These are phyloP conservation scores for Eurytoma adleriae DNA, from an alignment of 2,888 invertebrate genomes.

Conservation along the genomic window DNA sequence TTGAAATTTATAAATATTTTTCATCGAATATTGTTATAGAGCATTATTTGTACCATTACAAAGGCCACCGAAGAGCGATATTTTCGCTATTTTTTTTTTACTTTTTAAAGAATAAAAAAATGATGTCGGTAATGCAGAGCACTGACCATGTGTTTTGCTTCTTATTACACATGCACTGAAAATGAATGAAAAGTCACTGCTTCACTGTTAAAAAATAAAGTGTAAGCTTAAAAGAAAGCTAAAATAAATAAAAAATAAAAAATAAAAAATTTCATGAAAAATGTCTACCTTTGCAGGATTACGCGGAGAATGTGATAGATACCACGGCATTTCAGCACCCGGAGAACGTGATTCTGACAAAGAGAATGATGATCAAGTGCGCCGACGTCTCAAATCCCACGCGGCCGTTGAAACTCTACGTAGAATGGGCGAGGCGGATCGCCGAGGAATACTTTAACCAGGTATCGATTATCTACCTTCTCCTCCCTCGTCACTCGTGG, in stretches of 20 bases:
- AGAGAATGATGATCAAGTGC: slow-evolving; percentile 98
- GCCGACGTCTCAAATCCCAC: slow-evolving; percentile 99
- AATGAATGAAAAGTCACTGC: too few species aligned
- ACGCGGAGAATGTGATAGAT: slow-evolving; percentile 20
- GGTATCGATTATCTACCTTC: slow-evolving; percentile 72
- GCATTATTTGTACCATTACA: too few species aligned
- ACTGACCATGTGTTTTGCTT: too few species aligned
- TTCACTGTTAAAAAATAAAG: not conserved
- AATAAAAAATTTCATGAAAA: not conserved
- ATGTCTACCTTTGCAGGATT: slow-evolving; percentile 23
- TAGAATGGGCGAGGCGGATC: slow-evolving; percentile 96
- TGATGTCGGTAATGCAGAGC: too few species aligned
- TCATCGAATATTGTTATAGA: too few species aligned
- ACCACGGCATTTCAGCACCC: slow-evolving; percentile 78
- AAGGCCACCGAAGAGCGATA: too few species aligned
- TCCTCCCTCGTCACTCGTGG: slow-evolving; percentile 6
- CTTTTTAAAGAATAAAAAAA: too few species aligned
- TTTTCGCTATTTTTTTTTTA: too few species aligned
- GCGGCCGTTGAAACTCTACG: slow-evolving; percentile 87
- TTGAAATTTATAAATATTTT: too few species aligned
- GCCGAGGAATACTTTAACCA: slow-evolving; percentile 98
- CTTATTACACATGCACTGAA: too few species aligned
- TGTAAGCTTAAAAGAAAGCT: not conserved
- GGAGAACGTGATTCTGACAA: slow-evolving; percentile 91
- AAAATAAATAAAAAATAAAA: not conserved